These are phyloP conservation scores for Teleopsis dalmanni DNA, from an alignment of 1,140 invertebrate genomes.

Conservation along the genomic window DNA sequence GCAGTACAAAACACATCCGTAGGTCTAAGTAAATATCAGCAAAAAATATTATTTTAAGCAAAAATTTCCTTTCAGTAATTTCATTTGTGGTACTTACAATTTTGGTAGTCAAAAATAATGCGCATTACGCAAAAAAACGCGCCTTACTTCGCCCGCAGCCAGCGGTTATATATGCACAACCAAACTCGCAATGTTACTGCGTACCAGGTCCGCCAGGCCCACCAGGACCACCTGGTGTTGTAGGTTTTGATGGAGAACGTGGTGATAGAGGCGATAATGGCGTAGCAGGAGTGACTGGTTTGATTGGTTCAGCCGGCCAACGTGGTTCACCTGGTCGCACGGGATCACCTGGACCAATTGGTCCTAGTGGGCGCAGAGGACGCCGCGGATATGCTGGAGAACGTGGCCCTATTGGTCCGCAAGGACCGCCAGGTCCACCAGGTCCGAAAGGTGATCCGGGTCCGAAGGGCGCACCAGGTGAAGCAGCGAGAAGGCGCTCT, in stretches of 20 bases:
- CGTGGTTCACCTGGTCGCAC: conserved; percentile 9
- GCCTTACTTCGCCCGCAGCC: not conserved
- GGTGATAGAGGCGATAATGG: conserved; percentile 11
- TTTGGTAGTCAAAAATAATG: no score
- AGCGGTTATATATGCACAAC: not conserved
- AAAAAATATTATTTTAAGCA: no score
- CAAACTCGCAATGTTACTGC: conserved; percentile 9
- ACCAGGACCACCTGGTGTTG: conserved; percentile 2
- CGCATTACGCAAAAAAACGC: no score
- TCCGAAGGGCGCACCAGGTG: conserved; percentile 9
- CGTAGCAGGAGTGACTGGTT: not conserved
- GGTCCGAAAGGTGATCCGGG: conserved; percentile 14
- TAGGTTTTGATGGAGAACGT: conserved; percentile 3
- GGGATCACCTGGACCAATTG: conserved; percentile 8
- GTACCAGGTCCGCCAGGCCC: conserved; percentile 14
- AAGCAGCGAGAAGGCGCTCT: no score
- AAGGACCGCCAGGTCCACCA: conserved; percentile 9
- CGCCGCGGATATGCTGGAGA: conserved; percentile 9
- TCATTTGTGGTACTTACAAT: no score
- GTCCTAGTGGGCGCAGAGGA: conserved; percentile 11
- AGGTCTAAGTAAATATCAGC: no score
- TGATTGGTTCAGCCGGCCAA: conserved; percentile 7
- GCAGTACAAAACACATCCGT: no score
- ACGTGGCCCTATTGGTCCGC: conserved; percentile 12
- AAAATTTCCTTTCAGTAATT: no score